Evolutionary conservation across 1,140 invertebrate species (phyloP).

Genomic region (Gryllus bimaculatus): DNA sequence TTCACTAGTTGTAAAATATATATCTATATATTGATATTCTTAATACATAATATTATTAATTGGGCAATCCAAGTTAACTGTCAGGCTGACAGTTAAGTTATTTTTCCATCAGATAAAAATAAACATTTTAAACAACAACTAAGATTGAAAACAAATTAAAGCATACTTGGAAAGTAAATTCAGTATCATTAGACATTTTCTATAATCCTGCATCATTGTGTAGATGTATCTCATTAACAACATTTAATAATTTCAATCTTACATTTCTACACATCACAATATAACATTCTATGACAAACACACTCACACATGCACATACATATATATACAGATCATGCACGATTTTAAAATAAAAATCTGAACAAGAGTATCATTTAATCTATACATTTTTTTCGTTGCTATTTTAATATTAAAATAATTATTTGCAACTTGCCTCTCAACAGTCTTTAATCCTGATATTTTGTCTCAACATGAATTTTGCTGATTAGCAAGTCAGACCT

Average conservation of each 20-base stretch:
- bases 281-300: not conserved
- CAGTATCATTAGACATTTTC: not conserved
- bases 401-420: not conserved
- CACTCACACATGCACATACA: not conserved
- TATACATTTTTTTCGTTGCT: not conserved
- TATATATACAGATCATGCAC: not conserved
- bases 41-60: not conserved
- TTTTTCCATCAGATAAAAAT: not conserved
- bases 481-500: too few relatives aligned
- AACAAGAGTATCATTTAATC: constrained; percentile 2
- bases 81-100: not conserved
- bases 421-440: not conserved
- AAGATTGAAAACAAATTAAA: constrained; percentile 1
- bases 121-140: constrained; percentile 2
- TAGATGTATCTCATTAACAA: too few relatives aligned
- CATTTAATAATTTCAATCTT: too few relatives aligned
- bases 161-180: not conserved
- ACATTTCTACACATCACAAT: not conserved
- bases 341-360: constrained; percentile 3
- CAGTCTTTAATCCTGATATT: not conserved
- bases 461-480: not conserved
- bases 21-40: not conserved
- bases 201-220: too few relatives aligned
- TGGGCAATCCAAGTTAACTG: not conserved
- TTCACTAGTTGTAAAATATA: not conserved